A percentile compares a stretch with the other conserved stretches of the same genome.
Conservation (phyloP, 2,113 vertebrate genomes). For the Ophiodon elongatus region DNA sequence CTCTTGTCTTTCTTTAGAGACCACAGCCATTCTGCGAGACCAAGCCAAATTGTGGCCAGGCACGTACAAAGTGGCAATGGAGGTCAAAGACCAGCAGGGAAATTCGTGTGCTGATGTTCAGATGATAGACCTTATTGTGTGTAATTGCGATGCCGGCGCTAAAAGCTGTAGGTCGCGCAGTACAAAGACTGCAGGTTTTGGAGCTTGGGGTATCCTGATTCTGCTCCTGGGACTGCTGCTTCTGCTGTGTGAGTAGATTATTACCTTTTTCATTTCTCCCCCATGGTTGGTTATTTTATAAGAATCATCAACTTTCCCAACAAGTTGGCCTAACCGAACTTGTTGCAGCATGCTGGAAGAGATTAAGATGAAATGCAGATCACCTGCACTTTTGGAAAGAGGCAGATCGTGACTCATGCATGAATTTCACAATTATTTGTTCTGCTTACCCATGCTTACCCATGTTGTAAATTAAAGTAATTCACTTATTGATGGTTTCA, state of each 20-base stretch:
- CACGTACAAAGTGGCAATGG: conserved; percentile 67
- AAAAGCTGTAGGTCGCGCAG: background rate
- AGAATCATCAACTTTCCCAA: background rate
- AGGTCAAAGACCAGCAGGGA: conserved; percentile 83
- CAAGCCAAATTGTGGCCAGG: conserved; percentile 79
- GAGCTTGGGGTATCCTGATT: conserved; percentile 82
- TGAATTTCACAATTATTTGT: background rate
- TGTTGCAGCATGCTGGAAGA: conserved; percentile 2
- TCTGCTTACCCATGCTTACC: background rate
- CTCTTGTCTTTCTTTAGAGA: conserved; percentile 58
- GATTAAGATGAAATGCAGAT: background rate
- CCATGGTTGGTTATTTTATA: background rate
- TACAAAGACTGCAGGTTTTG: conserved; percentile 59
- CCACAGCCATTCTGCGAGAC: conserved; percentile 75
- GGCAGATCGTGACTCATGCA: background rate
- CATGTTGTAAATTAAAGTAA: conserved; percentile 3
- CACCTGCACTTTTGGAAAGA: background rate
- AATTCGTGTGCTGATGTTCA: conserved; percentile 72
- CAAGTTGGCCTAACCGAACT: background rate
- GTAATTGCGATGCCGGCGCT: conserved; percentile 59
- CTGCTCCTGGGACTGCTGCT: conserved; percentile 90
- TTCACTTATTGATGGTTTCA: background rate
- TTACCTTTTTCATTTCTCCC: background rate
- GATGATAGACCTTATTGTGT: conserved; percentile 74
- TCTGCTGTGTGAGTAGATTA: conserved; percentile 80